Percentiles rank a stretch among this genome's conserved stretches.
Conservation (phyloP, 2,113 vertebrate species). For the Microcebus murinus region DNA sequence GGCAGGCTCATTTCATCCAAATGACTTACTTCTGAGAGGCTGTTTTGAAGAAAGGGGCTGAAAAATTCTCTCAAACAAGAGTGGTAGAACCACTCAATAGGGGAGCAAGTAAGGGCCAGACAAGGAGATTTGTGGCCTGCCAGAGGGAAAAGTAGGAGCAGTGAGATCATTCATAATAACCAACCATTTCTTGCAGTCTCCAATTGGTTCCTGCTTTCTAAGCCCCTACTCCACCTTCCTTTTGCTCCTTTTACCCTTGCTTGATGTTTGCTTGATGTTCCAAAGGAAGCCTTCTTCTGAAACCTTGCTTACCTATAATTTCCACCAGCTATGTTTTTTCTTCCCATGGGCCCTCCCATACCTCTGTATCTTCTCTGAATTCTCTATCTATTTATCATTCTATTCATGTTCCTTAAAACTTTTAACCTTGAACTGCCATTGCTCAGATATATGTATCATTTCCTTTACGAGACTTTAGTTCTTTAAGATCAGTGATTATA, state of each 20-base stretch:
- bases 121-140: neutral
- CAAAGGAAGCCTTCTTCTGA: neutral
- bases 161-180: neutral
- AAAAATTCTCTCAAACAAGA: neutral
- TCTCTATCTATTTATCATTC: neutral
- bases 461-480: neutral
- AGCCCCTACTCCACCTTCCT: rapidly evolving
- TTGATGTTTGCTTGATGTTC: neutral
- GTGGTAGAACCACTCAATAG: neutral
- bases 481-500: neutral
- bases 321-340: neutral
- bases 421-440: neutral
- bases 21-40: neutral
- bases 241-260: neutral
- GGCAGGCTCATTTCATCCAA: neutral
- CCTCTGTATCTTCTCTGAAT: neutral
- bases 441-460: neutral
- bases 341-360: neutral
- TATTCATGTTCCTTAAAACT: neutral
- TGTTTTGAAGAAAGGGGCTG: neutral
- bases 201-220: neutral
- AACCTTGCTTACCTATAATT: neutral
- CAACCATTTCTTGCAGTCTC: neutral
- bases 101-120: neutral
- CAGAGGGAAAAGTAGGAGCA: neutral